phyloP scores from a whole-genome alignment of 2,113 vertebrate species.

The Tyto alba region DNA sequence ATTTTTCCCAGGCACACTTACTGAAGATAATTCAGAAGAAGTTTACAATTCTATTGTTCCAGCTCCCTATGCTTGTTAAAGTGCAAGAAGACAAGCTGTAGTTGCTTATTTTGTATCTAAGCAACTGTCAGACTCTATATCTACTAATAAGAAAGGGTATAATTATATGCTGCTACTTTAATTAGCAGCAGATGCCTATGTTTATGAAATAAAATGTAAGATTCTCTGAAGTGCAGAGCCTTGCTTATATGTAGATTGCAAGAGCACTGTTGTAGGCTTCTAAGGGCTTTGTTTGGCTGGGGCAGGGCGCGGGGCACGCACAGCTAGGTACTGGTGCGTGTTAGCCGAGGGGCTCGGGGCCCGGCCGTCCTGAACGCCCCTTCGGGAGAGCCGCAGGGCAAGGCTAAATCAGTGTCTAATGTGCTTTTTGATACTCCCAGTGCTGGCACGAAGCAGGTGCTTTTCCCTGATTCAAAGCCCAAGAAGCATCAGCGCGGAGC shows the following conservation, averaged over 20 bases:
- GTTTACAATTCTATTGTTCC: constrained; percentile 67
- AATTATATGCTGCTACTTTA: constrained; percentile 79
- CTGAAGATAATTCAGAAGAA: constrained; percentile 23
- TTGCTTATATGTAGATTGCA: constrained; percentile 32
- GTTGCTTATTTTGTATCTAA: constrained; percentile 82
- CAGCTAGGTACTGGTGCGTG: not conserved
- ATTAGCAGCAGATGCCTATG: constrained; percentile 81
- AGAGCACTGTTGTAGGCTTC: not conserved
- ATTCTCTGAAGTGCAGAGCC: constrained; percentile 47
- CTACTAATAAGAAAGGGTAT: constrained; percentile 79
- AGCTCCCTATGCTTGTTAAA: constrained; percentile 54
- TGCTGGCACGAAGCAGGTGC: not conserved
- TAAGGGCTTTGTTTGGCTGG: not conserved
- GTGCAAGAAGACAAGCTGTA: constrained; percentile 67
- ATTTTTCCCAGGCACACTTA: constrained; percentile 43
- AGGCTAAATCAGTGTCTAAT: not conserved
- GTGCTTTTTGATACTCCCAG: not conserved
- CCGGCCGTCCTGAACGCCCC: rapidly evolving
- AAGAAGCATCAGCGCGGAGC: rapidly evolving
- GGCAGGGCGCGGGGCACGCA: not conserved
- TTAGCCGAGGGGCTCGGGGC: not conserved
- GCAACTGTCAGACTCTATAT: constrained; percentile 80
- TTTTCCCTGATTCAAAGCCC: not conserved
- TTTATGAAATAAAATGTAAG: constrained; percentile 76
- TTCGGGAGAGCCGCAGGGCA: not conserved